A percentile compares a stretch with the other conserved stretches of the same genome.
Conservation (phyloP, 2,888 invertebrate species). For the Troglohyphantes excavatus region DNA sequence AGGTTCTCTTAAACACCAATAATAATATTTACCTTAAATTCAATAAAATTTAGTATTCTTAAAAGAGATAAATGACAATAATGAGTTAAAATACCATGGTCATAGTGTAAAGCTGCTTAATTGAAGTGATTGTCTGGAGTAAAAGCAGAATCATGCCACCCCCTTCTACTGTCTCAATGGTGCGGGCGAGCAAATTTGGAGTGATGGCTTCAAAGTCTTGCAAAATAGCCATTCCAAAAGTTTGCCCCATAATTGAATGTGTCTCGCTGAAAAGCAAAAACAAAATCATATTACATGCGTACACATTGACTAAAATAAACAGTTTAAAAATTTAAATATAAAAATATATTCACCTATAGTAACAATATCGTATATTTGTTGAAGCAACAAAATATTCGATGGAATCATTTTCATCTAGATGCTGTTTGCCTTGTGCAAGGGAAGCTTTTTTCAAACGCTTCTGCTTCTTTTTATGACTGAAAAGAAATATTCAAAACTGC, state of each 20-base stretch:
- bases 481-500: constrained; percentile 68
- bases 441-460: constrained; percentile 92
- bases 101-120: constrained; percentile 97
- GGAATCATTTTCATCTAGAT: constrained; percentile 96
- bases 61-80: background rate
- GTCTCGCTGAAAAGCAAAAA: constrained; percentile 87
- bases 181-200: constrained; percentile 97
- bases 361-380: constrained; percentile 97
- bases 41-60: background rate
- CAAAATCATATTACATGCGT: background rate
- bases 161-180: constrained; percentile 99
- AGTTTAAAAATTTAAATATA: background rate
- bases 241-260: constrained; percentile 98
- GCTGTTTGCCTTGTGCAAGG: constrained; percentile 92
- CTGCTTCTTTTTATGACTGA: constrained; percentile 94
- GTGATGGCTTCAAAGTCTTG: constrained; percentile 98
- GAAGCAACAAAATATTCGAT: constrained; percentile 98
- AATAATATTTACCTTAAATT: background rate
- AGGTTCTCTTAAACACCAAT: background rate
- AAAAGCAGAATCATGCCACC: constrained; percentile 94
- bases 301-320: background rate
- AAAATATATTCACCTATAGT: constrained; percentile 87
- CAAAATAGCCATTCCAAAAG: constrained; percentile 86
- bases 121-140: constrained; percentile 91
- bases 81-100: constrained; percentile 87